phyloP scores from a whole-genome alignment of 2,888 invertebrate species.

The Aphrophora alni region DNA sequence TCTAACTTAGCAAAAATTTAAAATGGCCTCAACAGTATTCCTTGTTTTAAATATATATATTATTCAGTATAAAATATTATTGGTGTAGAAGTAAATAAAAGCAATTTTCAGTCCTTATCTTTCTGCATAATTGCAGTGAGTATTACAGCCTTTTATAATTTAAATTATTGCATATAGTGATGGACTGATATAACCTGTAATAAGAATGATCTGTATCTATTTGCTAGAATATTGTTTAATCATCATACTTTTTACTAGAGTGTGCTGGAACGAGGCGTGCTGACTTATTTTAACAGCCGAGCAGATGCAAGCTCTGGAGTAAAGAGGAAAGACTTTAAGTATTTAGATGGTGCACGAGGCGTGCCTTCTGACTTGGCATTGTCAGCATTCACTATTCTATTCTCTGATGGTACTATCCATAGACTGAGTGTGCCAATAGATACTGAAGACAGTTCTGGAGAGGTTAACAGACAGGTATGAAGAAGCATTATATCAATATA shows the following conservation, averaged over 20 bases:
- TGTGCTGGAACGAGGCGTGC: conserved; percentile 70
- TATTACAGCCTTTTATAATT: too few species aligned
- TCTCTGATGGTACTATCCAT: conserved; percentile 67
- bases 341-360: conserved; percentile 67
- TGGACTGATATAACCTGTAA: too few species aligned
- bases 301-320: conserved; percentile 68
- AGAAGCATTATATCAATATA: neutral
- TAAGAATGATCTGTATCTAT: too few species aligned
- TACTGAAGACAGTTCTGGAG: conserved; percentile 54
- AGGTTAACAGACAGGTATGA: conserved; percentile 60
- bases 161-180: too few species aligned
- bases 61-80: too few species aligned
- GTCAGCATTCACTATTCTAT: conserved; percentile 61
- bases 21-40: too few species aligned
- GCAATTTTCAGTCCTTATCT: too few species aligned
- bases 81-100: too few species aligned
- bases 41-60: too few species aligned
- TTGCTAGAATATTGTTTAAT: too few species aligned
- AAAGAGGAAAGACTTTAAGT: conserved; percentile 66
- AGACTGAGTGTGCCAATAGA: conserved; percentile 60
- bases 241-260: conserved; percentile 56
- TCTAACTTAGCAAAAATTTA: too few species aligned
- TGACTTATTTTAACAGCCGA: conserved; percentile 66
- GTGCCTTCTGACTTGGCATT: conserved; percentile 59
- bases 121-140: too few species aligned